Percentiles rank a stretch among this genome's conserved stretches.
Conservation (phyloP, 2,797 vertebrate species). For the Myotis findleyi region DNA sequence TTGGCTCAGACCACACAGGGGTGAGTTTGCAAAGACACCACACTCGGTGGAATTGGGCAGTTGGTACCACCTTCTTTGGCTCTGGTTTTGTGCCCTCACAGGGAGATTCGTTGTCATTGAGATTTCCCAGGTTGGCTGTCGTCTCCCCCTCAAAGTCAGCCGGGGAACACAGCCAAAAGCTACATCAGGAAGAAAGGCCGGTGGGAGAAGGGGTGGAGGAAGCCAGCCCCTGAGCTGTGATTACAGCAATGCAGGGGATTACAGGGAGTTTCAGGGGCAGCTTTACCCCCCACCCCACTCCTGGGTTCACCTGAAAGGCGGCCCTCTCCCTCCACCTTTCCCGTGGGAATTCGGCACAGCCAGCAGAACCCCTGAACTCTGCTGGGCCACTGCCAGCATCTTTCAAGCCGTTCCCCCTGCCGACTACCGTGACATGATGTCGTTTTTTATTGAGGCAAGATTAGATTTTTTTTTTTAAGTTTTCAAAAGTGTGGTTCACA, state of each 20-base stretch:
- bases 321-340: constrained; percentile 90
- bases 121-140: constrained; percentile 35
- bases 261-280: constrained; percentile 77
- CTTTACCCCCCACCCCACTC: constrained; percentile 75
- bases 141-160: constrained; percentile 7
- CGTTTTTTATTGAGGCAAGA: constrained; percentile 91
- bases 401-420: constrained; percentile 89
- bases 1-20: not conserved
- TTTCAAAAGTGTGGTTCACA: constrained; percentile 89
- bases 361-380: constrained; percentile 93
- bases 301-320: constrained; percentile 87
- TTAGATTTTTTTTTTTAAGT: constrained; percentile 87
- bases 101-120: not conserved
- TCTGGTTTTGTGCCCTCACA: not conserved
- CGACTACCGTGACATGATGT: constrained; percentile 88
- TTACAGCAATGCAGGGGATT: not conserved
- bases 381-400: constrained; percentile 93
- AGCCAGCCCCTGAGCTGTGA: not conserved
- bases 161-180: not conserved
- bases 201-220: not conserved
- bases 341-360: constrained; percentile 94
- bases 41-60: not conserved
- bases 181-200: constrained; percentile 3
- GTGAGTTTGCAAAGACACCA: not conserved
- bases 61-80: constrained; percentile 1